These are phyloP conservation scores for Leucoraja ocellata DNA, from an alignment of 2,797 vertebrate species.

Conservation along the genomic window DNA sequence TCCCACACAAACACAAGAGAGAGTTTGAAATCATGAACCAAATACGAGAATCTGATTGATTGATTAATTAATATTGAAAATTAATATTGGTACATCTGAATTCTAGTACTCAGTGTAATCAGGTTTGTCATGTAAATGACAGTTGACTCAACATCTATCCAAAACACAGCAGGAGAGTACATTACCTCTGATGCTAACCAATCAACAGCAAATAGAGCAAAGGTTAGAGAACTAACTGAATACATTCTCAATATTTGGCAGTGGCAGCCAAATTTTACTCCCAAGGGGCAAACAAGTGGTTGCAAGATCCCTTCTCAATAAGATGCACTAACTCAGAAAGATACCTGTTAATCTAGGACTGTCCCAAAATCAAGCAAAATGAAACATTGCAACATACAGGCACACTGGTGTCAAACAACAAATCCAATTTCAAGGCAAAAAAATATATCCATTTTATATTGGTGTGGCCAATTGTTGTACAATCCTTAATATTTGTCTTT, in stretches of 20 bases:
- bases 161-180: background rate
- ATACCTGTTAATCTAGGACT: background rate
- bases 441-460: background rate
- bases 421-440: background rate
- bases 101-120: background rate
- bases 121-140: background rate
- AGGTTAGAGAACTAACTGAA: background rate
- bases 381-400: background rate
- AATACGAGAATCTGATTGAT: background rate
- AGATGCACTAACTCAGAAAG: background rate
- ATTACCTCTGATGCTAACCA: background rate
- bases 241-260: background rate
- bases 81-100: background rate
- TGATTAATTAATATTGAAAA: background rate
- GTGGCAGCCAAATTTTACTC: background rate
- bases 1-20: background rate
- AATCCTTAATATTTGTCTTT: background rate
- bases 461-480: background rate
- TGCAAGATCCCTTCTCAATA: background rate
- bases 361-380: background rate
- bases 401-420: background rate
- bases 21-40: background rate
- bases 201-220: constrained; percentile 21
- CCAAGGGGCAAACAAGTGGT: background rate
- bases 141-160: too few relatives aligned